Percentiles rank a stretch among this genome's conserved stretches.
Evolutionary conservation across 2,888 invertebrate genomes (phyloP).

Genomic region (Orthonevra nobilis): DNA sequence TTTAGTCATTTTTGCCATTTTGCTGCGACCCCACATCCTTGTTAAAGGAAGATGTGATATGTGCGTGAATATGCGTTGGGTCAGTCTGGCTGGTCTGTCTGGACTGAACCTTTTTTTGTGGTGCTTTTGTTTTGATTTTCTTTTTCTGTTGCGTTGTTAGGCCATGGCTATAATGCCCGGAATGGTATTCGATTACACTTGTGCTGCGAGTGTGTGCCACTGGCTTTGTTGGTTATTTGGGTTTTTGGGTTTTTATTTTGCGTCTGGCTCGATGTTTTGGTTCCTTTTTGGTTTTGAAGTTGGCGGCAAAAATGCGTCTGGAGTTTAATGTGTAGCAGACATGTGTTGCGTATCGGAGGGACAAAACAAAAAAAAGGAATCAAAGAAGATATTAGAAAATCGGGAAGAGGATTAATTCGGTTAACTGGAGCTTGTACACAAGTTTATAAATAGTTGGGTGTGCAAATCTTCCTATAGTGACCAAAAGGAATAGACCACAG

Average conservation of each 20-base stretch:
- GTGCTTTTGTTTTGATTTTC: too few species aligned
- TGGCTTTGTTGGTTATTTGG: constrained; percentile 7
- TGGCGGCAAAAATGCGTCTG: constrained; percentile 41
- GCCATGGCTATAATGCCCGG: constrained; percentile 40
- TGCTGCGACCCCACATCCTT: too few species aligned
- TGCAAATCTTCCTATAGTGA: too few species aligned
- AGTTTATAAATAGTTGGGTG: too few species aligned
- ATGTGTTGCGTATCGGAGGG: too few species aligned
- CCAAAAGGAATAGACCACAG: too few species aligned
- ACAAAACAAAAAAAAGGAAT: too few species aligned
- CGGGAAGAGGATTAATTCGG: too few species aligned
- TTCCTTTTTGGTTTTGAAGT: constrained; percentile 32
- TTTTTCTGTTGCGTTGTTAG: constrained; percentile 27
- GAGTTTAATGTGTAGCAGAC: constrained; percentile 17
- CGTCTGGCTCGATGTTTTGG: constrained; percentile 40
- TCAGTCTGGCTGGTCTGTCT: constrained; percentile 35
- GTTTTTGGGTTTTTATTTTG: constrained; percentile 24
- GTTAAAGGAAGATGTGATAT: background rate
- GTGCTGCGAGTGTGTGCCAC: background rate
- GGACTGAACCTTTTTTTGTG: constrained; percentile 39
- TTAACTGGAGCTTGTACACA: too few species aligned
- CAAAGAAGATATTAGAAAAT: too few species aligned
- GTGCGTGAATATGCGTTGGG: constrained; percentile 60
- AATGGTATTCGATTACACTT: constrained; percentile 64
- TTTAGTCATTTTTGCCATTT: constrained; percentile 24